These are phyloP conservation scores for Perca fluviatilis DNA, from an alignment of 2,113 vertebrate genomes.

Conservation along the genomic window DNA sequence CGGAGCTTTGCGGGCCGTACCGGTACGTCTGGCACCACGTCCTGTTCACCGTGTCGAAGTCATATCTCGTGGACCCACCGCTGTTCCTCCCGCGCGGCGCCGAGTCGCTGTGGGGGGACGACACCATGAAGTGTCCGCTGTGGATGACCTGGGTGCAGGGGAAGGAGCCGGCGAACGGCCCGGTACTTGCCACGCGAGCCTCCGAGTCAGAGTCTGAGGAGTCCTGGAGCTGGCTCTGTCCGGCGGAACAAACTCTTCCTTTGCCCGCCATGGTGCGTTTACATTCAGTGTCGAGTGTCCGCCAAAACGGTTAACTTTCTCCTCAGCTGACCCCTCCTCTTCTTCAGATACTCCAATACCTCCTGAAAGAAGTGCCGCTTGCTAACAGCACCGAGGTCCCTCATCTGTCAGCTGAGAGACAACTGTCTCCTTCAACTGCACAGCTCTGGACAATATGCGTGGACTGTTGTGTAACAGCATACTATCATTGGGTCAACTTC, in stretches of 20 bases:
- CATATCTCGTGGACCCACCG: slow-evolving; percentile 62
- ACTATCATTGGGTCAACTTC: slow-evolving; percentile 50
- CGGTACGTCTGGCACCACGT: slow-evolving; percentile 81
- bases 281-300: background rate
- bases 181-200: slow-evolving; percentile 44
- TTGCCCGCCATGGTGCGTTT: slow-evolving; percentile 65
- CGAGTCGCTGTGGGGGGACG: slow-evolving; percentile 93
- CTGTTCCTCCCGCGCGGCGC: slow-evolving; percentile 82
- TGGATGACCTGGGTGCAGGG: slow-evolving; percentile 92
- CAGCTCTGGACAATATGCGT: background rate
- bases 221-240: slow-evolving; percentile 57
- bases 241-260: slow-evolving; percentile 46
- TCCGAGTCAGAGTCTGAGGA: slow-evolving; percentile 88
- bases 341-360: background rate
- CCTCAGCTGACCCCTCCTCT: slow-evolving; percentile 35
- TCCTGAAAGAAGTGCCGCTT: background rate
- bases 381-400: background rate
- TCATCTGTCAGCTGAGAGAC: slow-evolving; percentile 26
- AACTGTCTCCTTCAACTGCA: background rate
- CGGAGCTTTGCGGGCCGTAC: slow-evolving; percentile 83
- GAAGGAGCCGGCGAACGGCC: slow-evolving; percentile 19
- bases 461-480: slow-evolving; percentile 47
- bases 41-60: slow-evolving; percentile 84
- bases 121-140: slow-evolving; percentile 99
- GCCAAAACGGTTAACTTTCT: slow-evolving; percentile 52